Base-by-base conservation (phyloP, 2,113 vertebrate species). In the Malurus cyaneus region DNA sequence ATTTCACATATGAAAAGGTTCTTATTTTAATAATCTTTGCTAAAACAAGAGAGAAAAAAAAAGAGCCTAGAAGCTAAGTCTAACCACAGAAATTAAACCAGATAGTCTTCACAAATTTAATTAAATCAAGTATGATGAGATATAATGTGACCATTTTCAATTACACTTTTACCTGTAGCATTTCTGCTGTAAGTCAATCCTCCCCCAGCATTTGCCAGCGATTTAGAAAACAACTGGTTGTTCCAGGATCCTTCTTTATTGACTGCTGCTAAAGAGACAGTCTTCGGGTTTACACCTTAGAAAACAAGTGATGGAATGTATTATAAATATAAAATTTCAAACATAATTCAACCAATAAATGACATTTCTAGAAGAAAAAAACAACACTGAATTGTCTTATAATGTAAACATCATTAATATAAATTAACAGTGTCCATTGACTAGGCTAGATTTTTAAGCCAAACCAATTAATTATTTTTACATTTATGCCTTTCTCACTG, bases 281-380 rank as follows among this genome's bases (percentile, higher is more conserved):
- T 98, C 97, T 99, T 99, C 14, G 98, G 98, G 54, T 99, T 99
- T 91, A 99, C 98, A 57, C 99, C 99, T 99, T 90, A 65, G 64
- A 80, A 88, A 88, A 95, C 70, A 81, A 87, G 84, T 70, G 5
- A 92, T 41, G 50, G n/a, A 70, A 88, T 78, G 83, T 32, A 4
- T 5, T 66, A 49, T 24, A 31, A 85, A 76, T 56, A 29, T 11
- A 14, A 72, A 26, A 71, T 85, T 76, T 70, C 41, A 94, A 69
- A 52, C 12, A 28, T 42, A 80, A 80, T 70, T 71, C 24, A 93
- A 72, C 8, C 32, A 70, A 50, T 70, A 34, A 84, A 86, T 82
- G 36, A 46, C 17, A 49, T 56, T 83, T 67, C 28, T 69, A 81
- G 26, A 87, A 64, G 8, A 85, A n/a, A 56, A 72, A 53, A 74